These are phyloP conservation scores for Bovichtus variegatus DNA, from an alignment of 2,797 vertebrate genomes.

Conservation along the genomic window DNA sequence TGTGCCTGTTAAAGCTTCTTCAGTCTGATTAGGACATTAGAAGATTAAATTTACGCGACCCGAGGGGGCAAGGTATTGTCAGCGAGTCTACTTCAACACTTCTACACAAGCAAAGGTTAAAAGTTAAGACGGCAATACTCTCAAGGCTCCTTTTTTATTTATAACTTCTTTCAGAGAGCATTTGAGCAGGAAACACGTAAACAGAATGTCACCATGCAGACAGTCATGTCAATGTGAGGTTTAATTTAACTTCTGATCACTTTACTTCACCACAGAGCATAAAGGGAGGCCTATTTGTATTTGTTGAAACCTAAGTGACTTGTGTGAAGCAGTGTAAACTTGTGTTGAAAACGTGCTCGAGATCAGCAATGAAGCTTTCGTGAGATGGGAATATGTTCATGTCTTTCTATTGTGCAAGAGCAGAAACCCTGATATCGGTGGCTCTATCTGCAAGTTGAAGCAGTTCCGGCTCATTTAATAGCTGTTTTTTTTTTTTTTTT, in stretches of 20 bases:
- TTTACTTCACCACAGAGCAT: conserved; percentile 40
- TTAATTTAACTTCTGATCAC: conserved; percentile 23
- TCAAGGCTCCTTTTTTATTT: background rate
- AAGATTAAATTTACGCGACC: too few relatives aligned
- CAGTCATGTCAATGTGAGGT: background rate
- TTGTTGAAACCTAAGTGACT: conserved; percentile 13
- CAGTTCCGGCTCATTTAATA: conserved; percentile 46
- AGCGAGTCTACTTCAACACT: background rate
- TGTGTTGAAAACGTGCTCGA: background rate
- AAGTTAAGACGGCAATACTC: background rate
- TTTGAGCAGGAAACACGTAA: conserved; percentile 41
- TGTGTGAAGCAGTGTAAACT: conserved; percentile 11
- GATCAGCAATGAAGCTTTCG: background rate
- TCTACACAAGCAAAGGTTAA: conserved; percentile 4
- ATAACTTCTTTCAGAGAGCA: background rate
- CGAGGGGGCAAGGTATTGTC: background rate
- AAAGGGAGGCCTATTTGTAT: conserved; percentile 45
- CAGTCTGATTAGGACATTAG: background rate
- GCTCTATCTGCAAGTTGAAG: conserved; percentile 27
- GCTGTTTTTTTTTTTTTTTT: background rate
- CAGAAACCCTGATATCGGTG: conserved; percentile 12
- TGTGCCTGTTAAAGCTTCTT: background rate
- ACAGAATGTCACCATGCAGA: background rate
- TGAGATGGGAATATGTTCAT: background rate
- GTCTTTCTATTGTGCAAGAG: conserved; percentile 54